phyloP scores from a whole-genome alignment of 2,888 invertebrate species.

The Baronia brevicornis region DNA sequence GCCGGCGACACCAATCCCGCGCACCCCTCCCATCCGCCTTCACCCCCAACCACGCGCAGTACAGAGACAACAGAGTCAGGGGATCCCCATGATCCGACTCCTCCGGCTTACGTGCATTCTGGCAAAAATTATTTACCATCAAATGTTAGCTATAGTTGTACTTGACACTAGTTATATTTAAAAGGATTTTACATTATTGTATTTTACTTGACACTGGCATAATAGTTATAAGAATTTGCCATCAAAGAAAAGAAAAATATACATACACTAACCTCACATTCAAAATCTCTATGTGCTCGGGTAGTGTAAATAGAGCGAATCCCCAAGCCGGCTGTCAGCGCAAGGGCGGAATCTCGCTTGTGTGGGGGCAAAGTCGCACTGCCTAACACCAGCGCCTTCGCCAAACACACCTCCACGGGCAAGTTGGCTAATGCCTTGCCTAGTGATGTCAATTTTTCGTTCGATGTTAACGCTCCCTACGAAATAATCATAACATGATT shows the following conservation, averaged over 20 bases:
- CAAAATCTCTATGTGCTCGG: conserved; percentile 88
- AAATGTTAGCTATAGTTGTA: no score
- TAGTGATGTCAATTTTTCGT: conserved; percentile 88
- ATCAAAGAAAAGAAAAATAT: no score
- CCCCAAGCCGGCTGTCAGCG: conserved; percentile 92
- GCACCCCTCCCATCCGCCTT: conserved; percentile 75
- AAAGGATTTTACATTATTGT: no score
- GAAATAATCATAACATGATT: conserved; percentile 20
- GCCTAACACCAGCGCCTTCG: conserved; percentile 96
- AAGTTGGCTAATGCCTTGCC: conserved; percentile 91
- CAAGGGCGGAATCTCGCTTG: conserved; percentile 81
- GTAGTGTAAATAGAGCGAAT: conserved; percentile 96
- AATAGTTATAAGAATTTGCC: no score
- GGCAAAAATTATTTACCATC: not conserved
- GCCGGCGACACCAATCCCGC: conserved; percentile 89
- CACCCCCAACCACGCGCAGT: conserved; percentile 90
- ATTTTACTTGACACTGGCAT: no score
- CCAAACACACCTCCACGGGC: conserved; percentile 95
- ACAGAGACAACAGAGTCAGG: conserved; percentile 89
- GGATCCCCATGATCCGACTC: conserved; percentile 98
- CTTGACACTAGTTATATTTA: no score
- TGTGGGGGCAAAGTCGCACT: conserved; percentile 92
- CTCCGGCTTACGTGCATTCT: conserved; percentile 84
- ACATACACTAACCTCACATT: conserved; percentile 80
- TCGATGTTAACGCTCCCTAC: conserved; percentile 85